Base-by-base conservation (phyloP, 2,113 vertebrate species). In the Jaculus jaculus region DNA sequence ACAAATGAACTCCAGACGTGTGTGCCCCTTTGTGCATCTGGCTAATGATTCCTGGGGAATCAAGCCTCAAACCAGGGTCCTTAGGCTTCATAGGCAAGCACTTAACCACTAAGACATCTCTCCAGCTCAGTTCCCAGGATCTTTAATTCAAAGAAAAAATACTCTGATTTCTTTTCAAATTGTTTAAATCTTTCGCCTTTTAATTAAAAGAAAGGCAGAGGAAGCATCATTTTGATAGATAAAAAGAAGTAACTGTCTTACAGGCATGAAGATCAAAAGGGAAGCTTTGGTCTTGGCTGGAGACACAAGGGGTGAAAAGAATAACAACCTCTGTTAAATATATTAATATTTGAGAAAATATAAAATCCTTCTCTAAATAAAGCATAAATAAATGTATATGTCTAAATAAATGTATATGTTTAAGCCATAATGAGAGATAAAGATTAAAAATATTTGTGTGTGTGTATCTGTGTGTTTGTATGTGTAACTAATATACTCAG, bases 311-410 rank as follows among this genome's bases (percentile, higher is more conserved):
- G 23, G 10, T 47, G 51, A 85, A 60, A 65, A 60, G 47, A 91
- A 79, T 51, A 84, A 23, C 28, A 6, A 15, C 72, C 81, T 87
- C 85, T 85, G 92, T 61, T 60, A 47, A 47, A 47, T 47, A 47
- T 72, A 81, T 92, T 93, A 68, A 90, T 26, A 78, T 90, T 79
- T 71, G 65, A 90, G 81, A 92, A 95, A 95, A 91, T 61, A 84
- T 23, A 73, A 86, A 89, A 63, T 21, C 69, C 10, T 73, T 77
- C 51, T 89, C n/a, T 58, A 66, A 9, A 12, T 21, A 77, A 78
- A 78, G 60, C 34, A 79, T 32, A 26, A 86, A 94, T 26, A 94
- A 58, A 71, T 34, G 5, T 34, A 51, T 16, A 58, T 34, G 5
- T 91, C 78, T 88, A 94, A 84, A 66, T 26, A 94, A 58, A 71